Evolutionary conservation across 2,113 vertebrate species (phyloP).

Genomic region (Saimiri boliviensis): DNA sequence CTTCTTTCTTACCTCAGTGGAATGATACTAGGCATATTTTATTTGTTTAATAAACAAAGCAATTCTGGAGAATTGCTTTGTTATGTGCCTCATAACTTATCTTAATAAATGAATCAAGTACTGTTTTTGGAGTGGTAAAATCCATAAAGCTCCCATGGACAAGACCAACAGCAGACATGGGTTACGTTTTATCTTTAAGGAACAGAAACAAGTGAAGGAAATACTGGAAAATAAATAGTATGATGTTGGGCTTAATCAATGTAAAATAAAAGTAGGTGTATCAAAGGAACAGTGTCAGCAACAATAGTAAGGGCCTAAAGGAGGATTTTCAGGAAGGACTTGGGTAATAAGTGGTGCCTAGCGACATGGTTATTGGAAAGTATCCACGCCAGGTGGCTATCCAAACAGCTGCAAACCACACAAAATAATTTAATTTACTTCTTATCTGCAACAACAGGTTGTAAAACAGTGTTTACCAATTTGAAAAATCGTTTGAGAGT

Average conservation of each 20-base stretch:
- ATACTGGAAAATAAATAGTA: slow-evolving; percentile 95
- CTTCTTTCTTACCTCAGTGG: background rate
- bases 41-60: background rate
- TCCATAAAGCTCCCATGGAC: slow-evolving; percentile 90
- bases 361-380: slow-evolving; percentile 92
- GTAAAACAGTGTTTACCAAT: slow-evolving; percentile 84
- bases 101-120: background rate
- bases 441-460: slow-evolving; percentile 83
- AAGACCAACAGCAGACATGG: slow-evolving; percentile 92
- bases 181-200: slow-evolving; percentile 93
- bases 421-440: slow-evolving; percentile 87
- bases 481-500: slow-evolving; percentile 83
- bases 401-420: slow-evolving; percentile 95
- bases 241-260: slow-evolving; percentile 93
- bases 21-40: background rate
- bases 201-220: slow-evolving; percentile 91
- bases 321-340: slow-evolving; percentile 86
- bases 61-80: background rate
- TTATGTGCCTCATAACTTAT: slow-evolving; percentile 4
- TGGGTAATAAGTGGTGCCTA: slow-evolving; percentile 89
- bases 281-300: slow-evolving; percentile 93
- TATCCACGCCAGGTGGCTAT: slow-evolving; percentile 89
- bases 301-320: slow-evolving; percentile 91
- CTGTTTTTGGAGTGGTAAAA: slow-evolving; percentile 79
- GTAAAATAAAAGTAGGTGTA: slow-evolving; percentile 94